Evolutionary conservation across 2,888 invertebrate species (phyloP), one percentile per base, ranked within the genome.

Genomic region (Drosophila engyochracea): DNA sequence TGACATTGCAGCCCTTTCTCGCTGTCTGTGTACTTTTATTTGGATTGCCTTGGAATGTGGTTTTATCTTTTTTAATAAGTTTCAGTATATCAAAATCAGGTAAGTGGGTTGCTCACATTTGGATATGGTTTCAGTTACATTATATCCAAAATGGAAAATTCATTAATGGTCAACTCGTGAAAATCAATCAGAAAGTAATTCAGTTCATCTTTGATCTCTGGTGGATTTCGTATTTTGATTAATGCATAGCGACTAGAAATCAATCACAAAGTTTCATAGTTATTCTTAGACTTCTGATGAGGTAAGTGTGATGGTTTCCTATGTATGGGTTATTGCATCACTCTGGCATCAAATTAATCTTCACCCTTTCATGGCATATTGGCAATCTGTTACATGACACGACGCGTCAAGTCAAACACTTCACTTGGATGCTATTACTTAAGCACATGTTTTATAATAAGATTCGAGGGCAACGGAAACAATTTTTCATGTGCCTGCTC

Each of bases 391-490:
- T 89, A 86, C 89, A 89, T 63, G 82, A 90, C 89, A 85, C 53
- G 64, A 53, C 58, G 65, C 82, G 73, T 77, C 82, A 79, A 79
- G 79, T 79, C 77, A 79, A 82, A 82, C 79, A 76, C 81, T 81
- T 84, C 70, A 85, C 83, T 75, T 89, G 70, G 73, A 62, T 84
- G 90, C 85, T 83, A 90, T 85, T 85, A 90, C 86, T 85, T 85
- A 90, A 85, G 91, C 91, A 86, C 89, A 86, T 91, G 91, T 89
- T 87, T 91, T 91, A 83, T 86, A 86, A 91, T 86, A 84, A 79
- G 91, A 87, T 75, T 77, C 64, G 74, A 71, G 63, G 59, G 58
- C 58, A 65, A 74, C 67, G 68, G 39, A 72, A 83, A 84, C 85
- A 79, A 85, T 85, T 90, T 85, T 90, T 85, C 85, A 85, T 85